Base-by-base conservation (phyloP, 2,888 invertebrate genomes). In the Oligia fasciuncula region DNA sequence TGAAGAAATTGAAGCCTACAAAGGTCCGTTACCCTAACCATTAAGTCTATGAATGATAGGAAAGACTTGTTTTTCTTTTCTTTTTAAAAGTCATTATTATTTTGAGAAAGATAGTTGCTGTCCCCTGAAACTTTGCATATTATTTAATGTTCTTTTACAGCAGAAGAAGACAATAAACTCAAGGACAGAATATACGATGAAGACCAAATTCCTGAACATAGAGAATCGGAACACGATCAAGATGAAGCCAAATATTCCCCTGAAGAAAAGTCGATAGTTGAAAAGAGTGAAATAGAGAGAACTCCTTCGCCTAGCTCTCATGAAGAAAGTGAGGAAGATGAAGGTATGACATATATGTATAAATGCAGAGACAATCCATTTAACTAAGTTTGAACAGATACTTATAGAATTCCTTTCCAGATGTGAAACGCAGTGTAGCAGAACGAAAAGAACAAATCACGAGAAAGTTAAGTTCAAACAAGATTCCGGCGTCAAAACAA, bases 231-330 rank as follows among this genome's bases (percentile, higher is more conserved):
- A 85, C 92, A 95, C 62, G 97, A 97, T 85, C 96, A 96, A 84
- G 98, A 98, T 89, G 98, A 98, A 94, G 97, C 97, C 54, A 98
- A 98, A 93, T 98, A 98, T 92, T 98, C 98, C 0, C 98, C 98
- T 0, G 98, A 98, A 95, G 98, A 98, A 89, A 98, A 98, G 92
- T 97, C 97, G 2, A 96, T 98, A 8, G 97, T 98, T 79, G 98
- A 98, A 71, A 97, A 98, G 84, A 97, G 97, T 91, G 98, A 98
- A 85, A 96, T 96, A 72, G 97, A 96, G 54, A 93, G 95, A 87
- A 97, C 97, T 9, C 95, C 95, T n/a, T 94, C 96, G 0, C 97
- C 96, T 0, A 97, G 97, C 65, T 80, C 80, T 8, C 80, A 80
- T 40, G 97, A 97, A 86, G 97, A 97, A n/a, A 97, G 97, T 81